Base-by-base conservation (phyloP, 2,888 invertebrate species). In the Agrypnus murinus region DNA sequence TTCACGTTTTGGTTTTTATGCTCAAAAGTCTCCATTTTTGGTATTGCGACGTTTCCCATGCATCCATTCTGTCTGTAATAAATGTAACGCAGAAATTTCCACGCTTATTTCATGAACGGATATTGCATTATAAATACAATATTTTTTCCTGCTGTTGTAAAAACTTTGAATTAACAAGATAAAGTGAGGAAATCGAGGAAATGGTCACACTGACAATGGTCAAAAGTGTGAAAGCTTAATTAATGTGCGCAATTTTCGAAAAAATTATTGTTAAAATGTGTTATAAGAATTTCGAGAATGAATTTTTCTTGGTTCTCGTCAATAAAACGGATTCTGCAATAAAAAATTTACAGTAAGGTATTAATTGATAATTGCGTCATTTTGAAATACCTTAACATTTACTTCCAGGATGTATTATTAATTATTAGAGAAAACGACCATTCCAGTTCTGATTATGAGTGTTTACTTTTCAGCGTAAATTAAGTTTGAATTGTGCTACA, bases 111-210 rank as follows among this genome's bases (percentile, higher is more conserved):
- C 57, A 38, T 12, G 19, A 58, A 48, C 57, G 65, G 65, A 65
- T 57, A 58, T 65, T 65, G 43, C 65, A 25, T 32, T 46, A 57
- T 57, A 57, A 15, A 46, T 50, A n/a, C 40, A 10, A 38, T 2
- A 43, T 43, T 40, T 53, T 55, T 57, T 58, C 5, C 5, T 25
- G 2, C 2, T 43, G 43, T 58, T 43, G n/a, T 58, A 38, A 38
- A 38, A 25, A 25, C 40, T n/a, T n/a, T 12, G 43, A 14, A 10
- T 15, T n/a, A 25, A 46, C 46, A 8, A 15, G 38, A 43, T 9
- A 53, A n/a, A 57, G 46, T 58, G 65, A 65, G 58, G 58, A 65
- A 65, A 65, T 38, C 46, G 65, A 65, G 58, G 58, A 65, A 65
- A 65, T 38, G 32, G 8, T 2, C 7, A 32, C 31, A 48, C 19